Conservation (phyloP, 2,797 vertebrate species). For the Nasua narica region DNA sequence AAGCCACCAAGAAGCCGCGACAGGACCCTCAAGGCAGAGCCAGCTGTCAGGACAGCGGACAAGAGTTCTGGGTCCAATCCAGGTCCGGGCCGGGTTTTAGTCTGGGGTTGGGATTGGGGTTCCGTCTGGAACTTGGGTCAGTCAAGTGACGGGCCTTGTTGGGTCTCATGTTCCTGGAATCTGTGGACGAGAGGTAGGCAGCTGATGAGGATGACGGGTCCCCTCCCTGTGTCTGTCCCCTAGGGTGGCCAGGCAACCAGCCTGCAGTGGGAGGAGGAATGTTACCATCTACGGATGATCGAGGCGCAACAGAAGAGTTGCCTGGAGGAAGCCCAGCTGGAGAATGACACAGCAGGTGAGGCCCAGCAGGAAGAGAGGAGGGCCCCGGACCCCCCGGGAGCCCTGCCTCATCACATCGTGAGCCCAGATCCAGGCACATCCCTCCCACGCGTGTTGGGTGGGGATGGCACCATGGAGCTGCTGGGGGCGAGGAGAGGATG, state of each 20-base stretch:
- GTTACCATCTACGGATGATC: constrained; percentile 76
- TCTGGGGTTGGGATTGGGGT: not conserved
- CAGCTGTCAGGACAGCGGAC: not conserved
- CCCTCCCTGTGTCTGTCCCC: not conserved
- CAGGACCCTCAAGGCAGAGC: not conserved
- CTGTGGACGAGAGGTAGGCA: accelerated
- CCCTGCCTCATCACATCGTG: accelerated
- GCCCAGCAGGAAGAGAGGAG: accelerated
- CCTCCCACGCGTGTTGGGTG: not conserved
- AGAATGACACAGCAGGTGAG: constrained; percentile 83
- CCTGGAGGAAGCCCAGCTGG: constrained; percentile 59
- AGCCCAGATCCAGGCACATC: not conserved
- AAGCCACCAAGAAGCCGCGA: not conserved
- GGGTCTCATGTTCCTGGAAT: not conserved
- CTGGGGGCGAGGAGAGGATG: not conserved
- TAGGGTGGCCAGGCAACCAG: not conserved
- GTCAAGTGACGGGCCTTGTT: not conserved
- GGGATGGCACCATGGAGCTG: not conserved
- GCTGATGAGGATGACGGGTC: not conserved
- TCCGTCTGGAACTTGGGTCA: not conserved
- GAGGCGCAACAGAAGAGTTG: constrained; percentile 76
- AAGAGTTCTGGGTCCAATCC: not conserved
- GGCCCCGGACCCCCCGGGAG: accelerated
- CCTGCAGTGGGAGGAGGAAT: constrained; percentile 59
- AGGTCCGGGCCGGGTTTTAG: not conserved